Conservation (phyloP, 2,113 vertebrate species). For the Melanostigma gelatinosum region DNA sequence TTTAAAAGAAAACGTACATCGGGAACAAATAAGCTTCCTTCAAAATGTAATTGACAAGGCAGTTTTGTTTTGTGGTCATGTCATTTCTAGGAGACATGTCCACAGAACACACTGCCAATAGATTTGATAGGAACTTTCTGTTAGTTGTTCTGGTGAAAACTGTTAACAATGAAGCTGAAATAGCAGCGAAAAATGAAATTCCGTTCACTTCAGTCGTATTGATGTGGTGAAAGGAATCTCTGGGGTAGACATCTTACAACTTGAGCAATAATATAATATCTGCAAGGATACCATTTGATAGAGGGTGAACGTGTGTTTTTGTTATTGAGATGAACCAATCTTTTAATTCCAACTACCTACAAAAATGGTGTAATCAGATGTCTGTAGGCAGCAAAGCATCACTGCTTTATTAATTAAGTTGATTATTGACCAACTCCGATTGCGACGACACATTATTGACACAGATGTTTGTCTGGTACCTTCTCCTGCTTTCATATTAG, state of each 20-base stretch:
- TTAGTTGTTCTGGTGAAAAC: too few species aligned
- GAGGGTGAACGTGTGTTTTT: too few species aligned
- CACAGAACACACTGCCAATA: background rate
- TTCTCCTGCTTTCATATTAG: background rate
- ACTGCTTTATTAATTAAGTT: background rate
- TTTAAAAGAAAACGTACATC: too few species aligned
- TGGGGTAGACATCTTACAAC: background rate
- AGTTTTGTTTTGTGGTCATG: too few species aligned
- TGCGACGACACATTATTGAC: background rate
- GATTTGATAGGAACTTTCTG: too few species aligned
- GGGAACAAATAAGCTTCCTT: too few species aligned
- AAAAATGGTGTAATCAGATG: background rate
- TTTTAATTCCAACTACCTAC: background rate
- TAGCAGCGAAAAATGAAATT: background rate
- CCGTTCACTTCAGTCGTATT: background rate
- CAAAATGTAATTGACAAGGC: too few species aligned
- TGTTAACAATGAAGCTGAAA: too few species aligned
- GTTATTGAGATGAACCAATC: too few species aligned
- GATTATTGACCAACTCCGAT: constrained; percentile 13
- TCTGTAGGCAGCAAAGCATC: background rate
- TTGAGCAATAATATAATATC: background rate
- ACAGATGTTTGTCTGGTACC: background rate
- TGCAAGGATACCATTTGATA: background rate
- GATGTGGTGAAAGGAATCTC: background rate
- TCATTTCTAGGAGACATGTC: background rate